Evolutionary conservation across 2,888 invertebrate genomes (phyloP).

Genomic region (Lapara coniferarum): DNA sequence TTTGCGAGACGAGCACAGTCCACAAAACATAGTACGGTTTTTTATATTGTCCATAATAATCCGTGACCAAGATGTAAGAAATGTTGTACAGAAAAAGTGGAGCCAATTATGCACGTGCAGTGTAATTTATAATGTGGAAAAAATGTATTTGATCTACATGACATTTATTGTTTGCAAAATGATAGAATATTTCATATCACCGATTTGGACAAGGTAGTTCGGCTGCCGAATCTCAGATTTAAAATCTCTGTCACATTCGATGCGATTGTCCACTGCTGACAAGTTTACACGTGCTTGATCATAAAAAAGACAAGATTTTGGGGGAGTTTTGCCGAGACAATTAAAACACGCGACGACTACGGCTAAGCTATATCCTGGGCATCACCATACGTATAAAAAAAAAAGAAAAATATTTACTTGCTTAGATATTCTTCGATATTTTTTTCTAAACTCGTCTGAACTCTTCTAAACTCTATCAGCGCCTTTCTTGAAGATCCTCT

Average conservation of each 20-base stretch:
- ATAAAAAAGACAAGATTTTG: not conserved
- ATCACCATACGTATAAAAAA: too few relatives aligned
- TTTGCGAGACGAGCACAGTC: too few relatives aligned
- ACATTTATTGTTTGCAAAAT: constrained; percentile 68
- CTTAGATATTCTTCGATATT: too few relatives aligned
- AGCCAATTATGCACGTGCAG: constrained; percentile 77
- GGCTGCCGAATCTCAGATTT: constrained; percentile 74
- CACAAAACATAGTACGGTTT: not conserved
- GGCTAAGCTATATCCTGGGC: too few relatives aligned
- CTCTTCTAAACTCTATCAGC: too few relatives aligned
- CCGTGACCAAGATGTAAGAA: constrained; percentile 25
- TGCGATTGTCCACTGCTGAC: constrained; percentile 70
- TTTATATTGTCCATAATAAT: not conserved
- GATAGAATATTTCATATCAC: constrained; percentile 60
- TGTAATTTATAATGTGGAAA: constrained; percentile 73
- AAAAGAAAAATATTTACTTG: too few relatives aligned
- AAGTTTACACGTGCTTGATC: constrained; percentile 50
- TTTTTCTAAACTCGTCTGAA: too few relatives aligned
- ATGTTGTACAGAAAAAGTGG: constrained; percentile 51
- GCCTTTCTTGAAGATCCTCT: too few relatives aligned
- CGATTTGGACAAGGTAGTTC: constrained; percentile 71
- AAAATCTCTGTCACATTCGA: constrained; percentile 72
- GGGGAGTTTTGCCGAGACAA: not conserved
- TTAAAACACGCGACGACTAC: too few relatives aligned
- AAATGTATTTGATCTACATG: constrained; percentile 70